Conservation (phyloP, 2,888 invertebrate genomes). For the Labia minor region DNA sequence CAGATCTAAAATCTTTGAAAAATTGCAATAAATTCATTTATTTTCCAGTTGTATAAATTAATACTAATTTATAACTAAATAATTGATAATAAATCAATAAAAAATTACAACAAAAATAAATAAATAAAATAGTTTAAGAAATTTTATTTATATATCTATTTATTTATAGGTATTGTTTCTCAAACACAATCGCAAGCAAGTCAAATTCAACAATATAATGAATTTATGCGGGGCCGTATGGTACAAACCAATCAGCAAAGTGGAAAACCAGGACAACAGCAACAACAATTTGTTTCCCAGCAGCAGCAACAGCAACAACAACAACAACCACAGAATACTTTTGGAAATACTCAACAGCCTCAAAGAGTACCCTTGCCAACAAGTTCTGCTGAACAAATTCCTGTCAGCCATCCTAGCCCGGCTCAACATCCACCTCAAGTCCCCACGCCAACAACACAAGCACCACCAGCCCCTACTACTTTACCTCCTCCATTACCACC, state of each 20-base stretch:
- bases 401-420: slow-evolving; percentile 41
- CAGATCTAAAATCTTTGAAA: no score
- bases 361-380: slow-evolving; percentile 34
- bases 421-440: slow-evolving; percentile 42
- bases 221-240: neutral
- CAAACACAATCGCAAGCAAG: slow-evolving; percentile 17
- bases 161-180: slow-evolving; percentile 16
- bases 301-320: slow-evolving; percentile 23
- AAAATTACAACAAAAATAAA: neutral
- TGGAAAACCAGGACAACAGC: neutral
- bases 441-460: slow-evolving; percentile 45
- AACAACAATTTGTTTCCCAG: slow-evolving; percentile 18
- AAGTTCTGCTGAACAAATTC: slow-evolving; percentile 2
- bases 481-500: slow-evolving; percentile 43
- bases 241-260: neutral
- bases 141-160: no score
- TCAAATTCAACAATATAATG: slow-evolving; percentile 16
- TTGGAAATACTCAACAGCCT: slow-evolving; percentile 28
- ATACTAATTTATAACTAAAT: no score
- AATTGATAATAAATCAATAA: neutral
- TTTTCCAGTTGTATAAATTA: no score
- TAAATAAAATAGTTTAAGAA: no score
- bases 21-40: no score
- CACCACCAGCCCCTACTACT: slow-evolving; percentile 50
- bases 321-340: slow-evolving; percentile 28